phyloP scores from a whole-genome alignment of 53 echinoderm and acorn worm genomes.

The Henricia sp. region DNA sequence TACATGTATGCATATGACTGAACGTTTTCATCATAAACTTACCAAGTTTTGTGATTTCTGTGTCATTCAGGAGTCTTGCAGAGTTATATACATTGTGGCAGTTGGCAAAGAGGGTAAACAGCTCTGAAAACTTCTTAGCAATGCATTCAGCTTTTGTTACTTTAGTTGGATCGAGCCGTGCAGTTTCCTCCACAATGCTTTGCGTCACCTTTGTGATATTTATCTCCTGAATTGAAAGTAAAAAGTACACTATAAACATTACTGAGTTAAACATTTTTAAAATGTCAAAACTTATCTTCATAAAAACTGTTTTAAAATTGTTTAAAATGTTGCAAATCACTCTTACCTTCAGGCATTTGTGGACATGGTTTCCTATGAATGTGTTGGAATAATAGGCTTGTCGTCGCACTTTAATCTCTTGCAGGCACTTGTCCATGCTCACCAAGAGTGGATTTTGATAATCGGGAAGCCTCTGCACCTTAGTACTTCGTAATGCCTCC shows the following conservation, averaged over 20 bases:
- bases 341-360: constrained; percentile 68
- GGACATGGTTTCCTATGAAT: constrained; percentile 76
- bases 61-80: background rate
- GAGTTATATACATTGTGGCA: constrained; percentile 14
- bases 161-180: constrained; percentile 5
- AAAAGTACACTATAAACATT: background rate
- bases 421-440: constrained; percentile 33
- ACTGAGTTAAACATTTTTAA: background rate
- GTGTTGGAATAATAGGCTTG: no score
- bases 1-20: no score
- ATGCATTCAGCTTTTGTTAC: background rate
- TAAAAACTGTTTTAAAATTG: background rate
- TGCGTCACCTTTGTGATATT: constrained; percentile 1
- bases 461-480: background rate
- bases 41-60: constrained; percentile 29
- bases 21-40: background rate
- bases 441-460: constrained; percentile 35
- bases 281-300: background rate
- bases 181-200: background rate
- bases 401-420: constrained; percentile 49
- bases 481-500: constrained; percentile 1
- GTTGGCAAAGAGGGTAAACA: background rate
- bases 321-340: background rate
- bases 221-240: background rate
- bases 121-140: background rate